These are phyloP conservation scores for Thunnus thynnus DNA, from an alignment of 2,113 vertebrate genomes.

Conservation along the genomic window DNA sequence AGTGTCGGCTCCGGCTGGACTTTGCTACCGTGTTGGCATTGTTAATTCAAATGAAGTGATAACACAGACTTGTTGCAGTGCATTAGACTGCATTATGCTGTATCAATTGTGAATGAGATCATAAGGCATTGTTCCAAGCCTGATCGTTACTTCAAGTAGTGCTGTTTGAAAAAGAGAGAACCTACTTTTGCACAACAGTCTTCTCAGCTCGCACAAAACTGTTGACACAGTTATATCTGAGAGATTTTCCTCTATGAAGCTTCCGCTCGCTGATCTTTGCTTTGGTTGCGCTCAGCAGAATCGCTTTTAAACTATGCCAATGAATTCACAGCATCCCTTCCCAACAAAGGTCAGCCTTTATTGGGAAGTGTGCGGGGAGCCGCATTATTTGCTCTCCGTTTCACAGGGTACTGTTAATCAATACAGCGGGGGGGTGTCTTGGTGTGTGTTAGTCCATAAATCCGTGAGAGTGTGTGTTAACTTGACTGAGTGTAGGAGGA, in stretches of 20 bases:
- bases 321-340: conserved; percentile 52
- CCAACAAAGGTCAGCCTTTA: conserved; percentile 59
- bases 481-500: conserved; percentile 2
- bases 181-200: neutral
- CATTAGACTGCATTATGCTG: conserved; percentile 21
- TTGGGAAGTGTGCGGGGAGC: conserved; percentile 41
- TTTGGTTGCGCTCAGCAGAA: conserved; percentile 12
- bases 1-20: conserved; percentile 26
- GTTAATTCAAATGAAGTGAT: conserved; percentile 49
- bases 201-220: neutral
- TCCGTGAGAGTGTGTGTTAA: neutral
- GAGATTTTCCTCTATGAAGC: neutral
- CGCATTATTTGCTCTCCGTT: conserved; percentile 25
- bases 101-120: conserved; percentile 31
- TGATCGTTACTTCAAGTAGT: neutral
- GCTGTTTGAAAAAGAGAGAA: neutral
- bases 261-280: neutral
- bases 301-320: conserved; percentile 40
- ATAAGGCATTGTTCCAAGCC: neutral
- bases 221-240: neutral
- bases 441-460: conserved; percentile 9
- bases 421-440: neutral
- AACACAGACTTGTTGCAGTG: conserved; percentile 38
- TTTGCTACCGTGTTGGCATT: conserved; percentile 47
- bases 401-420: conserved; percentile 40